Evolutionary conservation across 2,888 invertebrate species (phyloP).

Genomic region (Sclerodermus sp.): DNA sequence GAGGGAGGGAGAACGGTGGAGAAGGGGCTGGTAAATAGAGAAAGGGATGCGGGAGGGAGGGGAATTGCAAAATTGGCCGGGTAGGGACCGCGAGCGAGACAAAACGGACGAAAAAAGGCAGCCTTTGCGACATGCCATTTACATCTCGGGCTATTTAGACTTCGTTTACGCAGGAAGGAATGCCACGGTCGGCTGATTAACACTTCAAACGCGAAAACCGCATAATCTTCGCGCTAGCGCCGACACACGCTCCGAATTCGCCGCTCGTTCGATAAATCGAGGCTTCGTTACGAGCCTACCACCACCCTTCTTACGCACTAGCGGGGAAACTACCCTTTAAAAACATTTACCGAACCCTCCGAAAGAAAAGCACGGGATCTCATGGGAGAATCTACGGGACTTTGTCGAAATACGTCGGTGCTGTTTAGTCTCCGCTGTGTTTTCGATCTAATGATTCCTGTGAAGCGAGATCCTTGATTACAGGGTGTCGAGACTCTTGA

Average conservation of each 20-base stretch:
- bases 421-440: too few species aligned
- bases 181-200: slow-evolving; percentile 39
- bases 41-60: neutral
- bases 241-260: neutral
- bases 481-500: too few species aligned
- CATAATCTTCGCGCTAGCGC: slow-evolving; percentile 29
- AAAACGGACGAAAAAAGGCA: slow-evolving; percentile 3
- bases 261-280: slow-evolving; percentile 34
- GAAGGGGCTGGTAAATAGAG: neutral
- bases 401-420: too few species aligned
- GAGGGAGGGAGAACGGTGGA: neutral
- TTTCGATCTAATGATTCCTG: too few species aligned
- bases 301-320: too few species aligned
- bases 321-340: too few species aligned
- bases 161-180: slow-evolving; percentile 31
- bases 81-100: neutral
- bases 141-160: slow-evolving; percentile 35
- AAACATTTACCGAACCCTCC: too few species aligned
- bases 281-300: slow-evolving; percentile 31
- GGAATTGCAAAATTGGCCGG: too few species aligned
- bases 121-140: slow-evolving; percentile 28
- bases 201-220: slow-evolving; percentile 43
- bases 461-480: too few species aligned
- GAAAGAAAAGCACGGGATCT: too few species aligned
- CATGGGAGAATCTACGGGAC: too few species aligned